These are phyloP conservation scores for Stramonita haemastoma DNA, from an alignment of 2,888 invertebrate genomes.

Conservation along the genomic window DNA sequence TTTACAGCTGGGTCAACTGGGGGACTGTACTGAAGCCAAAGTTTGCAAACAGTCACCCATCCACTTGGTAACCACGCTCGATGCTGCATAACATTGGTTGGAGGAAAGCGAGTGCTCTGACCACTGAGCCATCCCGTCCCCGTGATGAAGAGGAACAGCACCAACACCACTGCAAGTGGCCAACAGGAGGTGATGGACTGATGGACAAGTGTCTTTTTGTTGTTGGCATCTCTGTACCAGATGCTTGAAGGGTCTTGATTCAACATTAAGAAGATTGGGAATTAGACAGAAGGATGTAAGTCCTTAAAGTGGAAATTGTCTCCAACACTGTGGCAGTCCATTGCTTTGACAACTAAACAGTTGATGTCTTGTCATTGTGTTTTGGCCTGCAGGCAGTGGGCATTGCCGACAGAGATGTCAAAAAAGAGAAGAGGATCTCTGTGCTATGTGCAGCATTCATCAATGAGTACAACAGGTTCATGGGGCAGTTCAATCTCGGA, in stretches of 20 bases:
- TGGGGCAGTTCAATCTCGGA: constrained; percentile 47
- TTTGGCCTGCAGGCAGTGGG: constrained; percentile 37
- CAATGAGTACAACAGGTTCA: constrained; percentile 43
- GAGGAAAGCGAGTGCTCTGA: too few species aligned
- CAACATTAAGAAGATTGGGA: constrained; percentile 50
- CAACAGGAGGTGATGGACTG: constrained; percentile 41
- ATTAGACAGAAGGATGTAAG: constrained; percentile 50
- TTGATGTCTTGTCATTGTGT: constrained; percentile 47
- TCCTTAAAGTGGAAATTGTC: constrained; percentile 45
- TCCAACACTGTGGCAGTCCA: constrained; percentile 46
- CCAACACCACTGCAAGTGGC: background rate
- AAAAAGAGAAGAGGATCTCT: constrained; percentile 31
- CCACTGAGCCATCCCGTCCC: too few species aligned
- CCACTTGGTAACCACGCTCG: too few species aligned
- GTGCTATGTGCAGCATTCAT: constrained; percentile 43
- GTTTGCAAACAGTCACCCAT: constrained; percentile 3
- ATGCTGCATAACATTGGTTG: too few species aligned
- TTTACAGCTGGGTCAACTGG: too few species aligned
- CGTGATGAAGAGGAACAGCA: constrained; percentile 38
- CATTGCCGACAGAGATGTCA: constrained; percentile 34
- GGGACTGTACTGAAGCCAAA: too few species aligned
- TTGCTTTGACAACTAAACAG: constrained; percentile 55
- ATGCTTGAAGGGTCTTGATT: constrained; percentile 45
- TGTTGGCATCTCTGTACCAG: constrained; percentile 45
- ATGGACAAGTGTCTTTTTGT: constrained; percentile 24